Evolutionary conservation across 2,113 vertebrate species (phyloP).

Genomic region (Zosterops pallidus): DNA sequence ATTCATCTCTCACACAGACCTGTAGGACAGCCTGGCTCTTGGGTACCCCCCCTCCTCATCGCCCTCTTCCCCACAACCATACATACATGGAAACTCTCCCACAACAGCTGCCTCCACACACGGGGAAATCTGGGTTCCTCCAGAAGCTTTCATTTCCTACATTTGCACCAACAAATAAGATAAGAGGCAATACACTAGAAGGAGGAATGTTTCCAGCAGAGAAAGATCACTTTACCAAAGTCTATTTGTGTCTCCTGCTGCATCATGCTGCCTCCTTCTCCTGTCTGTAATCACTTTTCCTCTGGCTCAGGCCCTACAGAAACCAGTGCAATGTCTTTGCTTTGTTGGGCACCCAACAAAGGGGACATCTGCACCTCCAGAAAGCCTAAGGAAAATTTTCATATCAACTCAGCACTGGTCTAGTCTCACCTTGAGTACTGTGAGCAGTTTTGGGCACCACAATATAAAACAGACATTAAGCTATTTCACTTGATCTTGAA

Average conservation of each 20-base stretch:
- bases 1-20: not conserved
- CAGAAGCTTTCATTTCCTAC: not conserved
- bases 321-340: not conserved
- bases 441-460: not conserved
- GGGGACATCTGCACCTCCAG: not conserved
- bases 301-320: not conserved
- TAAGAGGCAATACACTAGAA: not conserved
- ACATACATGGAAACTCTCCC: not conserved
- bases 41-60: not conserved
- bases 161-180: not conserved
- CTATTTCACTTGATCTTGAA: not conserved
- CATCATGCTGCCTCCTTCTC: not conserved
- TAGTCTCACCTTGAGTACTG: not conserved
- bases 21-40: not conserved
- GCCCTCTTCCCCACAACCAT: not conserved
- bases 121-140: not conserved
- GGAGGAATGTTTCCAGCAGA: not conserved
- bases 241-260: not conserved
- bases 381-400: not conserved
- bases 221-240: not conserved
- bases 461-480: not conserved
- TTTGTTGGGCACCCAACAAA: not conserved
- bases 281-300: not conserved
- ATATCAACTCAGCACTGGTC: not conserved
- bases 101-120: fast-evolving